Evolutionary conservation across 2,113 vertebrate genomes (phyloP), one percentile per base, ranked within the genome.

Genomic region (Etheostoma spectabile): DNA sequence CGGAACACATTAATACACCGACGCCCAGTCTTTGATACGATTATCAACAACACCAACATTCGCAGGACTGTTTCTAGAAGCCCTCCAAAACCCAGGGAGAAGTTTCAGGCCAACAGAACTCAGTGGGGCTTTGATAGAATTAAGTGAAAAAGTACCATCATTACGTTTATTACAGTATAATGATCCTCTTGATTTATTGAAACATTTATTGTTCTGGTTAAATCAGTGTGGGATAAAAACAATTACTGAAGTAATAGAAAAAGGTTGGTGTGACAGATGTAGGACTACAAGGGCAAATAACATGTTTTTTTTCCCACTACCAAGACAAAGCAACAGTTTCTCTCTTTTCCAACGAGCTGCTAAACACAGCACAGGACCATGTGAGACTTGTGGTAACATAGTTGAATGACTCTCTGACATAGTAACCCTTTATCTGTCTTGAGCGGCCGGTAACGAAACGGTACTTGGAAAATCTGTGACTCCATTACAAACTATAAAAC

Each of bases 71-170:
- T 61, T 61, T 49, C 16, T 61, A 21, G 35, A 2, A 14, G 57
- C 45, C 38, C 70, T 61, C 16, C 8, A n/a, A 10, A 14, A 61
- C 56, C 70, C 70, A 21, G 45, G 42, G 1, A 30, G 16, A 10
- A 45, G 3, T 18, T 45, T 72, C 55, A 13, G 2, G 1, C 7
- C 22, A 13, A 0, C 14, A 27, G 55, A 72, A 19, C 13, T 59
- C 33, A 4, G 0, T 12, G 0, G 3, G 15, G 13, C 5, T 46
- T 27, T 73, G 55, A 1, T 0, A 5, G 55, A 60, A 7, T 15
- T 73, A 13, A 6, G n/a, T 2, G 1, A 4, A 0, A 21, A 0
- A 30, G 10, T 59, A 2, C 42, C 22, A 0, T 1, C 18, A 1
- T 2, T 73, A 22, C 4, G 3, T 2, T 4, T 19, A 10, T 19